Base-by-base conservation (phyloP, 2,113 vertebrate species). In the Sminthopsis crassicaudata region DNA sequence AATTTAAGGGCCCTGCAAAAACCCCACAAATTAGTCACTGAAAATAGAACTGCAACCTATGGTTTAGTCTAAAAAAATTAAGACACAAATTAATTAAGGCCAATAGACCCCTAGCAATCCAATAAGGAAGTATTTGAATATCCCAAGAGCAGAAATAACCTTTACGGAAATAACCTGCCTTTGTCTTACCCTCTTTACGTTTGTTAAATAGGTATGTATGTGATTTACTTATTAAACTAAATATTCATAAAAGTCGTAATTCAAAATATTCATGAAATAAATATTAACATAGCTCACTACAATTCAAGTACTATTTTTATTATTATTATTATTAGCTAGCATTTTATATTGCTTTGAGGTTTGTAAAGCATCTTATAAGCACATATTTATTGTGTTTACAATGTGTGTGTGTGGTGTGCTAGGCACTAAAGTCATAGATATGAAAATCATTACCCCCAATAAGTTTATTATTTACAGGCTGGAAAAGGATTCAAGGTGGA, bases 31-130 rank as follows among this genome's bases (percentile, higher is more conserved):
- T 57, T 12, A 46, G 19, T 93, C 25, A 6, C 67, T 54, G 51
- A 57, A 91, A 94, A 48, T 5, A 26, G 30, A 91, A 42, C 2
- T 76, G 36, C 30, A 60, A 90, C 22, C 55, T 84, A 3, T n/a
- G 12, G 94, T 93, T 92, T 16, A 76, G 42, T 2, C 16, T 48
- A 48, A 95, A 90, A 96, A 48, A 94, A 95, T 91, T 0, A 76
- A 46, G 26, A 88, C 0, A 90, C 22, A 92, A 53, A 93, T 30
- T 8, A 42, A 90, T 36, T 2, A 53, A 53, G 46, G 93, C 2
- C 24, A 93, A 90, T 94, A 67, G 60, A 36, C 30, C 30, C 30
- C 67, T 42, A 84, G 67, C 67, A 84, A 84, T 36, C 36, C 19
- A 42, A 42, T 42, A 91, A 90, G 46, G 48, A 89, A 90, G 42